Conservation (phyloP, 1,140 invertebrate species). For the Solenopsis invicta region DNA sequence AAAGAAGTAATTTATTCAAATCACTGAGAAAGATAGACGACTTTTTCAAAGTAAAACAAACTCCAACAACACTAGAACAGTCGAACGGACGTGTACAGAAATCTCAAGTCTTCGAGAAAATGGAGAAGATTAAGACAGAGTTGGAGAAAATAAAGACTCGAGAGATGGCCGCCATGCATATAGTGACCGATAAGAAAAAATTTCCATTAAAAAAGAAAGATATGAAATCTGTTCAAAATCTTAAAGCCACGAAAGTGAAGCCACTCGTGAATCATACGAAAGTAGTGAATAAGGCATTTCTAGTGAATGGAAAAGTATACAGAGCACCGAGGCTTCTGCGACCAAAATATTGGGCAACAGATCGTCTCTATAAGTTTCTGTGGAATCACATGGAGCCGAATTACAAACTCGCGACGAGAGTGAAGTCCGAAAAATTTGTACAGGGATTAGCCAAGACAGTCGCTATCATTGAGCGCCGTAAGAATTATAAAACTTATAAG, state of each 20-base stretch:
- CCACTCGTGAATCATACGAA: neutral
- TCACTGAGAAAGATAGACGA: too few species aligned
- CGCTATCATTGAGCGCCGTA: conserved; percentile 59
- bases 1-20: too few species aligned
- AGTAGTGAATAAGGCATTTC: conserved; percentile 76
- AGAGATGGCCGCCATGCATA: neutral
- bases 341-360: conserved; percentile 78
- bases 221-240: too few species aligned
- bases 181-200: neutral
- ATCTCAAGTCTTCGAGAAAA: neutral
- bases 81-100: neutral
- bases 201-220: too few species aligned
- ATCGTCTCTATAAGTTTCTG: conserved; percentile 79
- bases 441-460: conserved; percentile 60
- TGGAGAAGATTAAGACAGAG: conserved; percentile 4
- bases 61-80: too few species aligned
- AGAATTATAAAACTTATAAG: conserved; percentile 75
- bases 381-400: conserved; percentile 80
- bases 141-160: conserved; percentile 42
- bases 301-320: conserved; percentile 79
- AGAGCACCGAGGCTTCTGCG: conserved; percentile 77
- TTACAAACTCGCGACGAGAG: conserved; percentile 66
- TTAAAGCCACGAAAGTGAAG: too few species aligned
- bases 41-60: too few species aligned
- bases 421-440: conserved; percentile 80